Conservation (phyloP, 2,797 vertebrate genomes). For the Micrastur ruficollis region DNA sequence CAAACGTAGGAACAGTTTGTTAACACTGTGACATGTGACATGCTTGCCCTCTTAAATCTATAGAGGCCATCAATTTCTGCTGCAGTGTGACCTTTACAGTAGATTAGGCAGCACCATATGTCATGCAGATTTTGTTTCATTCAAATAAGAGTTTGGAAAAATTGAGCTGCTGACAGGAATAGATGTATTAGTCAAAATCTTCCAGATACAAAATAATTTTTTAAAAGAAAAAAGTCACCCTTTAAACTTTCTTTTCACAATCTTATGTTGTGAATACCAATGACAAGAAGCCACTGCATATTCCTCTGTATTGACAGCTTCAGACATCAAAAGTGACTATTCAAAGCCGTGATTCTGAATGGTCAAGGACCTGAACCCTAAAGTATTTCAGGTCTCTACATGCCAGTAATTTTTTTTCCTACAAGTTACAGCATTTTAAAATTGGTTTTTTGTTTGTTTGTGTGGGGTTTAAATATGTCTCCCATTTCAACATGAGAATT, state of each 20-base stretch:
- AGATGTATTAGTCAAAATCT: neutral
- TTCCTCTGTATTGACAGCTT: neutral
- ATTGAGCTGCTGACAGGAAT: neutral
- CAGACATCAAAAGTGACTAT: neutral
- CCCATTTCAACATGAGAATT: neutral
- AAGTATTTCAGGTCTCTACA: neutral
- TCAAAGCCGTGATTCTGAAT: neutral
- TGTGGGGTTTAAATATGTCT: neutral
- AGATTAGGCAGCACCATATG: conserved; percentile 24
- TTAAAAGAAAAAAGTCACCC: neutral
- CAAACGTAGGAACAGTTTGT: neutral
- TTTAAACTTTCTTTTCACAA: neutral
- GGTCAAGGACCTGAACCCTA: neutral
- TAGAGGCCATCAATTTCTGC: neutral
- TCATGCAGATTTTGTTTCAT: neutral
- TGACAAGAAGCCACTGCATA: neutral
- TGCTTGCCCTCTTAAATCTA: conserved; percentile 8
- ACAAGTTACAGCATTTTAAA: neutral
- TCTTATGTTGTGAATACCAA: neutral
- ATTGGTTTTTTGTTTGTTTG: accelerated
- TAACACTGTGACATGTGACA: neutral
- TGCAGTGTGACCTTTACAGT: conserved; percentile 31
- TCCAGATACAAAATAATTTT: neutral
- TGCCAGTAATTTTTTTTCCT: neutral
- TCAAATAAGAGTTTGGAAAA: neutral